Conservation (phyloP, 2,888 invertebrate genomes). For the Zele albiditarsus region DNA sequence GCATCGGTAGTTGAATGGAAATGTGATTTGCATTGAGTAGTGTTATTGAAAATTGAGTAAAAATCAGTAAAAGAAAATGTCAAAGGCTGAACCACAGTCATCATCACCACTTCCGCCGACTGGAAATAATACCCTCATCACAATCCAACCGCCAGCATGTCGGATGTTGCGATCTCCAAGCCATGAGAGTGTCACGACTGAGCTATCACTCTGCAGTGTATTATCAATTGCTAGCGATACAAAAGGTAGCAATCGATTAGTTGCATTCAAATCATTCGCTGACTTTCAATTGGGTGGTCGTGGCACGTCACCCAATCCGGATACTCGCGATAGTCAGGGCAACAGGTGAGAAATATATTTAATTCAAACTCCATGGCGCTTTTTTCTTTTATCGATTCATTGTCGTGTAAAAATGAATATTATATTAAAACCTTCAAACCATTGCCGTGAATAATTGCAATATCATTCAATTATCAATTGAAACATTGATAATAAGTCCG, state of each 20-base stretch:
- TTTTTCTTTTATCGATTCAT: too few species aligned
- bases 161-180: slow-evolving; percentile 85
- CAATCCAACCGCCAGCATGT: slow-evolving; percentile 74
- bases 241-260: slow-evolving; percentile 71
- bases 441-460: too few species aligned
- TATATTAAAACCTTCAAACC: too few species aligned
- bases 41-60: not conserved
- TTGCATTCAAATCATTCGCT: slow-evolving; percentile 75
- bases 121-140: slow-evolving; percentile 51
- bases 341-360: slow-evolving; percentile 60
- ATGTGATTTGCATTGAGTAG: too few species aligned
- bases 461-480: too few species aligned
- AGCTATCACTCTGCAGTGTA: slow-evolving; percentile 85
- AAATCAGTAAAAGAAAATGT: slow-evolving; percentile 72
- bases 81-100: slow-evolving; percentile 62
- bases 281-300: slow-evolving; percentile 74
- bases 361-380: not conserved
- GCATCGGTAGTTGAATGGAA: too few species aligned
- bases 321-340: slow-evolving; percentile 71
- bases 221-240: slow-evolving; percentile 79
- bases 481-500: too few species aligned
- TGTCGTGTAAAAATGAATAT: too few species aligned
- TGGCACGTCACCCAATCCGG: slow-evolving; percentile 84
- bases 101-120: slow-evolving; percentile 57
- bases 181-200: slow-evolving; percentile 89